These are phyloP conservation scores for Ranitomeya imitator DNA, from an alignment of 2,113 vertebrate species.

Conservation along the genomic window DNA sequence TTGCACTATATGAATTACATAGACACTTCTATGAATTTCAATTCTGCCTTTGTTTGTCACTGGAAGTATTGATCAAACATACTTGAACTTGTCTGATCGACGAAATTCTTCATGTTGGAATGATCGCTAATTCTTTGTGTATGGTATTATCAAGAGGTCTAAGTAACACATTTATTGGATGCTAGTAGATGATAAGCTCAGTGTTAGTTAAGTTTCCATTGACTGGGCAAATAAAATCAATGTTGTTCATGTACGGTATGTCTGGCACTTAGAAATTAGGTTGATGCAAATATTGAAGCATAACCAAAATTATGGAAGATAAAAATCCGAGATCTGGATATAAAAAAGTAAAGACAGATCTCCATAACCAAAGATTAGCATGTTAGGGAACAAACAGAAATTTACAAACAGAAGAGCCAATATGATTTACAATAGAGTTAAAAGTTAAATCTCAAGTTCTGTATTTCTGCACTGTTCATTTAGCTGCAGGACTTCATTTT, in stretches of 20 bases:
- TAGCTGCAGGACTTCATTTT: no score
- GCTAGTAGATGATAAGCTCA: background rate
- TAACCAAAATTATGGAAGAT: no score
- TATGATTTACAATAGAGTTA: no score
- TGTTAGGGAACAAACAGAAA: no score
- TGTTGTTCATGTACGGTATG: background rate
- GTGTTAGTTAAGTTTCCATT: background rate
- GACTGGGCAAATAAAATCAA: background rate
- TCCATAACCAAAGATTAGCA: no score
- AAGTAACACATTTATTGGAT: background rate
- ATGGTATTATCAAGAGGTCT: background rate
- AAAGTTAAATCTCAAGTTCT: no score
- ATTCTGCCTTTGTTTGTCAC: background rate
- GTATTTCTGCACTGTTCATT: no score
- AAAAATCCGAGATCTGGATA: no score
- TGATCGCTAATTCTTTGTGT: background rate
- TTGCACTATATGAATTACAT: background rate
- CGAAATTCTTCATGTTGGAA: background rate
- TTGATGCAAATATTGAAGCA: background rate
- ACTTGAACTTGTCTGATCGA: background rate
- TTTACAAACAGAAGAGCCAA: no score
- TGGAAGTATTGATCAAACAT: background rate
- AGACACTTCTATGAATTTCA: background rate
- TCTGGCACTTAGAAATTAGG: background rate
- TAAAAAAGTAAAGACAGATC: no score